Conservation (phyloP, 30 jellyfish, hydroid and myxozoan species). For the Sanderia malayensis region DNA sequence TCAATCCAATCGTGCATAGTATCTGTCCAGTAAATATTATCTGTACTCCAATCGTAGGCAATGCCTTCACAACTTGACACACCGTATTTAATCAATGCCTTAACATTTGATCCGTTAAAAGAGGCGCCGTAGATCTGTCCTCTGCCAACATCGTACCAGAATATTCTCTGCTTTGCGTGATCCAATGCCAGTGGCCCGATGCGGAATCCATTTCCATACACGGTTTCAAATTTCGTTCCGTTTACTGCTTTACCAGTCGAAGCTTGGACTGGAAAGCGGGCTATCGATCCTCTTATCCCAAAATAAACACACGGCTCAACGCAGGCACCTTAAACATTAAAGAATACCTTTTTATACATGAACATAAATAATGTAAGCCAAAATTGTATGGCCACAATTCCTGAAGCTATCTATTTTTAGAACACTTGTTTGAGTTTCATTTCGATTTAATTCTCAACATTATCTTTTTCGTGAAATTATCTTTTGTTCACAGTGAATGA, state of each 20-base stretch:
- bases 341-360: too few species aligned
- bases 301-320: slow-evolving; percentile 57
- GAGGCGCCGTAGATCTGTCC: slow-evolving; percentile 52
- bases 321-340: slow-evolving; percentile 38
- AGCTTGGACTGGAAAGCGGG: slow-evolving; percentile 34
- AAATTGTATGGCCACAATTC: too few species aligned
- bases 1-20: slow-evolving; percentile 72
- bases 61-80: slow-evolving; percentile 73
- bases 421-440: too few species aligned
- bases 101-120: slow-evolving; percentile 50
- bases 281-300: slow-evolving; percentile 15
- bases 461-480: too few species aligned
- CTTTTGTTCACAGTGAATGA: too few species aligned
- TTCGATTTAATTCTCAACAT: too few species aligned
- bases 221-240: slow-evolving; percentile 36
- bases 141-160: slow-evolving; percentile 76
- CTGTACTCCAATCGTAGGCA: slow-evolving; percentile 91
- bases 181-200: slow-evolving; percentile 74
- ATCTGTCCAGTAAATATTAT: slow-evolving; percentile 94
- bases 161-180: slow-evolving; percentile 40
- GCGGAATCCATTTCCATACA: slow-evolving; percentile 10
- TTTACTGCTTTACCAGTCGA: slow-evolving; percentile 21
- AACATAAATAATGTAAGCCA: too few species aligned
- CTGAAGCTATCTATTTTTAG: too few species aligned
- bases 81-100: slow-evolving; percentile 53